Evolutionary conservation across 2,113 vertebrate genomes (phyloP).

Genomic region (Halichoeres trimaculatus): DNA sequence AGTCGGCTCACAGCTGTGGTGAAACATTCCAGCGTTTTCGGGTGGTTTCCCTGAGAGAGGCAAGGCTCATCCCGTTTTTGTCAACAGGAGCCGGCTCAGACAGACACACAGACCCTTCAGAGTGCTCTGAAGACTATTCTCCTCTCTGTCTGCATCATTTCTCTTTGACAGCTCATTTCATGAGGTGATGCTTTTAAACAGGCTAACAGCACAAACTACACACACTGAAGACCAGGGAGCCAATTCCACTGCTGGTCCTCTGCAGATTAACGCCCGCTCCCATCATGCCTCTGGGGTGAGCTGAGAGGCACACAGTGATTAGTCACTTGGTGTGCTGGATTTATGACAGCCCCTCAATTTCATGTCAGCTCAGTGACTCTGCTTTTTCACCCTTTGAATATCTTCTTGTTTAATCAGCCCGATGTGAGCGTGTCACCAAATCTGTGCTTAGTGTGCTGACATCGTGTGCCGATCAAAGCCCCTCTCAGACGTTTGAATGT

Average conservation of each 20-base stretch:
- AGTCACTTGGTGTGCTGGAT: constrained; percentile 52
- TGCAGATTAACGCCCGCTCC: constrained; percentile 58
- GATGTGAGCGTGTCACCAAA: constrained; percentile 11
- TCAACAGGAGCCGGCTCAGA: constrained; percentile 5
- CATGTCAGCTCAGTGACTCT: constrained; percentile 57
- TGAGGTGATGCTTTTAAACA: constrained; percentile 37
- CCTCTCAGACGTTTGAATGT: neutral
- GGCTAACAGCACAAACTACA: constrained; percentile 28
- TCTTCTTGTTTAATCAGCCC: constrained; percentile 45
- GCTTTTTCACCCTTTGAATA: constrained; percentile 53
- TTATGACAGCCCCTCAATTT: constrained; percentile 67
- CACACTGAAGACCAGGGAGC: constrained; percentile 17
- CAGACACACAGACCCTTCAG: constrained; percentile 1
- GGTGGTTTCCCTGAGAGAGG: constrained; percentile 4
- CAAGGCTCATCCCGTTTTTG: constrained; percentile 8
- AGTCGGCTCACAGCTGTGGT: neutral
- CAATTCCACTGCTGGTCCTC: constrained; percentile 34
- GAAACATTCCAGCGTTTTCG: neutral
- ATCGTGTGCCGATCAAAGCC: neutral
- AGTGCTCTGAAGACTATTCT: neutral
- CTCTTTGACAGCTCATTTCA: constrained; percentile 46
- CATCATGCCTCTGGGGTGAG: constrained; percentile 57
- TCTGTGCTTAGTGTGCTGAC: neutral
- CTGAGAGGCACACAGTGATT: constrained; percentile 64
- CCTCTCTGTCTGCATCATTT: constrained; percentile 37